Conservation (phyloP, 2,888 invertebrate species). For the Brachypalpus laphriformis region DNA sequence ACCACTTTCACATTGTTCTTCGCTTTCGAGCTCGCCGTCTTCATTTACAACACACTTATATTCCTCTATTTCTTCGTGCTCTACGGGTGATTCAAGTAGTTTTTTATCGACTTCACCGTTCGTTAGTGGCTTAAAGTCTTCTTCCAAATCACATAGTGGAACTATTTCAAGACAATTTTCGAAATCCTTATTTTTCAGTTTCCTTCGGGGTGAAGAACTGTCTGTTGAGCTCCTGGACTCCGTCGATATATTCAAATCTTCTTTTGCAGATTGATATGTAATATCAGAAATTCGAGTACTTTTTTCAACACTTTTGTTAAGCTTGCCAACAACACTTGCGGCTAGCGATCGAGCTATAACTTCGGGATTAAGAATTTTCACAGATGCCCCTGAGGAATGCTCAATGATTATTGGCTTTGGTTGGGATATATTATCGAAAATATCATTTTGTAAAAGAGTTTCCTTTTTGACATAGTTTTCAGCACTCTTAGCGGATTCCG, state of each 20-base stretch:
- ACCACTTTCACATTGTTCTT: slow-evolving; percentile 19
- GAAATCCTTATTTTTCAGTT: slow-evolving; percentile 37
- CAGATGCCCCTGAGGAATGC: slow-evolving; percentile 79
- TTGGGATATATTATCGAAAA: slow-evolving; percentile 39
- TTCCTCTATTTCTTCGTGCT: slow-evolving; percentile 12
- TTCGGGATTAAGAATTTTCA: slow-evolving; percentile 81
- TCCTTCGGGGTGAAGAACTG: slow-evolving; percentile 19
- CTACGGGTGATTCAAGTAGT: not conserved
- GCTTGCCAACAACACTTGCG: slow-evolving; percentile 39
- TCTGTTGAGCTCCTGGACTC: slow-evolving; percentile 54
- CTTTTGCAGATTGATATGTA: slow-evolving; percentile 45
- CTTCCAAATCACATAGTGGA: slow-evolving; percentile 53
- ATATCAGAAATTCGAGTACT: slow-evolving; percentile 57
- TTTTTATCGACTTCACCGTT: not conserved
- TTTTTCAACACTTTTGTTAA: slow-evolving; percentile 10
- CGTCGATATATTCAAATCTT: slow-evolving; percentile 41
- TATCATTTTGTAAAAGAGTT: slow-evolving; percentile 54
- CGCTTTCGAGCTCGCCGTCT: not conserved
- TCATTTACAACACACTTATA: slow-evolving; percentile 47
- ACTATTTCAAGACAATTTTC: slow-evolving; percentile 45
- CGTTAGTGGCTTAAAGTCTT: not conserved
- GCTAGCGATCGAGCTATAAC: slow-evolving; percentile 77
- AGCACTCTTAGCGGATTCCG: slow-evolving; percentile 52
- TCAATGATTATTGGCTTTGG: slow-evolving; percentile 78
- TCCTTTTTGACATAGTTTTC: slow-evolving; percentile 75